phyloP scores from a whole-genome alignment of 2,888 invertebrate genomes.

The Heterodera filipjevi region DNA sequence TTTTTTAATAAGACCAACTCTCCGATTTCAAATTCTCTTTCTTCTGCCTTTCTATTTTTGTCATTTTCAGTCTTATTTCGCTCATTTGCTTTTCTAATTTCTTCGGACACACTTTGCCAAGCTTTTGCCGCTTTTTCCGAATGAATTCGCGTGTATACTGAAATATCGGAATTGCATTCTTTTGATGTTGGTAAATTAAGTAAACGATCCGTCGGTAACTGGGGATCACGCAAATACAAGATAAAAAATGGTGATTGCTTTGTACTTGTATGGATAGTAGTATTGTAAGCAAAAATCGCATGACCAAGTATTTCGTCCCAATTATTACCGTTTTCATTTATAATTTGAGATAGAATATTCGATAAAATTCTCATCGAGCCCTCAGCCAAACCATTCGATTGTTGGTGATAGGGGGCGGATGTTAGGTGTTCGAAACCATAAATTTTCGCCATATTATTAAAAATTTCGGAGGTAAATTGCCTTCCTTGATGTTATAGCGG shows the following conservation, averaged over 20 bases:
- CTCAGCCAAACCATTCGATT: constrained; percentile 10
- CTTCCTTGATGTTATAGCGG: constrained; percentile 32
- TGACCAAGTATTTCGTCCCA: constrained; percentile 9
- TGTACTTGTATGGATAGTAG: background rate
- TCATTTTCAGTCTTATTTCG: background rate
- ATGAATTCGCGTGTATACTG: background rate
- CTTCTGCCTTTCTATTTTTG: background rate
- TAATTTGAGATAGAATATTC: background rate
- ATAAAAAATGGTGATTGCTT: constrained; percentile 5
- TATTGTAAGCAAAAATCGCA: constrained; percentile 16
- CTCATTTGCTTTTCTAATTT: background rate
- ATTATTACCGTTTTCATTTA: background rate
- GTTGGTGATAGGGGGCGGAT: constrained; percentile 7
- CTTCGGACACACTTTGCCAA: background rate
- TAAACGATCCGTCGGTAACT: background rate
- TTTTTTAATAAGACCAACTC: background rate
- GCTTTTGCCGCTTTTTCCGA: background rate
- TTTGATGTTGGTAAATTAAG: background rate
- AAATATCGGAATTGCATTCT: background rate
- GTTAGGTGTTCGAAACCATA: background rate
- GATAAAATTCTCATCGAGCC: background rate
- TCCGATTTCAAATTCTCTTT: background rate
- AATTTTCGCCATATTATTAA: background rate
- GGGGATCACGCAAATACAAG: background rate
- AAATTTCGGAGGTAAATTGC: background rate